Percentiles rank a stretch among this genome's conserved stretches.
phyloP scores from a whole-genome alignment of 2,888 invertebrate genomes.

The Xanthorhoe designata region DNA sequence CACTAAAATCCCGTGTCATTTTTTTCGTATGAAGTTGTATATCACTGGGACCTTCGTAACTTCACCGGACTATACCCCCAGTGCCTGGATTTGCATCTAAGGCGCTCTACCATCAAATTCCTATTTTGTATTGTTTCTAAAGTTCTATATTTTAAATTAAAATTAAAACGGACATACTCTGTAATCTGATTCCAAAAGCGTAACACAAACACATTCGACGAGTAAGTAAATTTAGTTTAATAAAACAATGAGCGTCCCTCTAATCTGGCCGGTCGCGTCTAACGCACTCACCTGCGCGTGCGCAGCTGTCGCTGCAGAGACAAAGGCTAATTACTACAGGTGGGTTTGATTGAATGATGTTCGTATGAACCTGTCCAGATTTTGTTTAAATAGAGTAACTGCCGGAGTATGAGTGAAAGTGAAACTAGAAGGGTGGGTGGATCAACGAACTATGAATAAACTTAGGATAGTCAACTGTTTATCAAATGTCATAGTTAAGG shows the following conservation, averaged over 20 bases:
- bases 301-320: constrained; percentile 22
- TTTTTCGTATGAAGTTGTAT: too few relatives aligned
- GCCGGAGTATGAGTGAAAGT: constrained; percentile 6
- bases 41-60: too few relatives aligned
- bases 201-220: constrained; percentile 2
- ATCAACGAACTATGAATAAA: background rate
- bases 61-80: too few relatives aligned
- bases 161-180: too few relatives aligned
- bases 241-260: constrained; percentile 13
- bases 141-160: too few relatives aligned
- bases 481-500: too few relatives aligned
- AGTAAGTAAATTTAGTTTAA: constrained; percentile 1
- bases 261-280: constrained; percentile 15
- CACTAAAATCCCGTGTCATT: too few relatives aligned
- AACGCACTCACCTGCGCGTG: constrained; percentile 21
- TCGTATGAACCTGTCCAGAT: constrained; percentile 11
- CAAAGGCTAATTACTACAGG: constrained; percentile 29
- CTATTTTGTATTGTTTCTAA: too few relatives aligned
- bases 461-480: background rate
- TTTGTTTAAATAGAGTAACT: constrained; percentile 2
- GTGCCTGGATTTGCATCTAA: too few relatives aligned
- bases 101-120: too few relatives aligned
- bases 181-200: background rate
- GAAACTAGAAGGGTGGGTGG: background rate
- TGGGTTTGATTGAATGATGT: constrained; percentile 19